Evolutionary conservation across 2,797 vertebrate species (phyloP), one percentile per base, ranked within the genome.

Genomic region (Petrocephalus schoutedeni): DNA sequence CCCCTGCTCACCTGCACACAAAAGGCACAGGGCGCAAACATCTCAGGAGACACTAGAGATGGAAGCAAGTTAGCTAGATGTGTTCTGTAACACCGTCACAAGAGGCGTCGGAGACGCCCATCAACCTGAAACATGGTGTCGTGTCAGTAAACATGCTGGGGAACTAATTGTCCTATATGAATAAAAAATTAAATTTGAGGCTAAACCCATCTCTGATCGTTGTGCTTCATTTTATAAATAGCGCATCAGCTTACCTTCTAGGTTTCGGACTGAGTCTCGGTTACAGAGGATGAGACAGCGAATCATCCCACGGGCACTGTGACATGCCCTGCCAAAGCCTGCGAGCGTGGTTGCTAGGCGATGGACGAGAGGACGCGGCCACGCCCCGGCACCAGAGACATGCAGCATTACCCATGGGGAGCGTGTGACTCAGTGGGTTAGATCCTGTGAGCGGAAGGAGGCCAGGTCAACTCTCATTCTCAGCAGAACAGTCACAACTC

Each of bases 91-190:
- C 21, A 53, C 77, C 49, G 12, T 53, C 19, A 82, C 21, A 8
- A 28, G 53, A 16, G 28, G 21, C 83, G 36, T 57, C 23, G 0
- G 84, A 23, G 49, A 85, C 2, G 0, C 23, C 23, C 16, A 12
- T 58, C 54, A 56, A 57, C 54, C 51, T 54, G 23, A 85, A 36
- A 41, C 51, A 28, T 23, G 0, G 28, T 85, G 54, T 36, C 58
- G 54, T 32, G 54, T 53, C 54, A 85, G 36, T 28, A 85, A 58
- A 58, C 54, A 57, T 85, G 41, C 23, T 36, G 84, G 12, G 84
- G 51, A 85, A 41, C 53, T 57, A 82, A 82, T 87, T 64, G 21
- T 87, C 3, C 45, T 82, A 53, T 85, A 85, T 58, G 54, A 85
- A 58, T 58, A 36, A 32, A 85, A 53, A 58, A 36, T 58, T 58